phyloP scores from a whole-genome alignment of 2,888 invertebrate species.

The Eurytoma adleriae region DNA sequence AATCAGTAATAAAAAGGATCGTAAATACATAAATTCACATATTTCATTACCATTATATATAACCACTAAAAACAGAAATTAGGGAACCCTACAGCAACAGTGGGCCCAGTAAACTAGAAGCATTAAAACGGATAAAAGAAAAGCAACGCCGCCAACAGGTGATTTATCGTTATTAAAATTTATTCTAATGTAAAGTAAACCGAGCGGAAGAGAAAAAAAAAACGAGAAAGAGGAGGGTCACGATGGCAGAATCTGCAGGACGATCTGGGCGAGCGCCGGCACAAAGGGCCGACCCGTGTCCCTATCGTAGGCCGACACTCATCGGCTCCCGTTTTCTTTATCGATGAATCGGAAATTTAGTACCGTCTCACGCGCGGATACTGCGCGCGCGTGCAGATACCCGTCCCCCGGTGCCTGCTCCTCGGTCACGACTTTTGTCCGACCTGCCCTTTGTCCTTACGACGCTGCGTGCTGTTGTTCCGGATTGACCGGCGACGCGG shows the following conservation, averaged over 20 bases:
- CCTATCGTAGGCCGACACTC: slow-evolving; percentile 15
- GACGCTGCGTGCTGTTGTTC: too few relatives aligned
- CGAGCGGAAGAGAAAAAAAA: neutral
- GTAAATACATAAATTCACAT: too few relatives aligned
- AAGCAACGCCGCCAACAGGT: too few relatives aligned
- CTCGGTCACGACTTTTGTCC: neutral
- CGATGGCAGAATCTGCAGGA: slow-evolving; percentile 11
- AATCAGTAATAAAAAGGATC: too few relatives aligned
- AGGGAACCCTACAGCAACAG: too few relatives aligned
- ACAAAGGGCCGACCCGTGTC: neutral
- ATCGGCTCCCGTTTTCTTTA: slow-evolving; percentile 6
- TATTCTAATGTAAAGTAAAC: neutral
- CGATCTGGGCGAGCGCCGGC: slow-evolving; percentile 9
- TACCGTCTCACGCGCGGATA: neutral
- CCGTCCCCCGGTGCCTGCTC: neutral
- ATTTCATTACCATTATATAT: too few relatives aligned
- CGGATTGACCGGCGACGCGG: too few relatives aligned
- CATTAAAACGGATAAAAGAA: too few relatives aligned
- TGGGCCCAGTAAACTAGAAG: too few relatives aligned
- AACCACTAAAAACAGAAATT: too few relatives aligned
- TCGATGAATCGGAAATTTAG: slow-evolving; percentile 46
- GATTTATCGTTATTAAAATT: too few relatives aligned
- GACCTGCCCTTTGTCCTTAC: neutral
- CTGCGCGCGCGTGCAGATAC: too few relatives aligned
- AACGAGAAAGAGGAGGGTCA: neutral